phyloP scores from a whole-genome alignment of 2,888 invertebrate genomes.

The Sympetrum striolatum region DNA sequence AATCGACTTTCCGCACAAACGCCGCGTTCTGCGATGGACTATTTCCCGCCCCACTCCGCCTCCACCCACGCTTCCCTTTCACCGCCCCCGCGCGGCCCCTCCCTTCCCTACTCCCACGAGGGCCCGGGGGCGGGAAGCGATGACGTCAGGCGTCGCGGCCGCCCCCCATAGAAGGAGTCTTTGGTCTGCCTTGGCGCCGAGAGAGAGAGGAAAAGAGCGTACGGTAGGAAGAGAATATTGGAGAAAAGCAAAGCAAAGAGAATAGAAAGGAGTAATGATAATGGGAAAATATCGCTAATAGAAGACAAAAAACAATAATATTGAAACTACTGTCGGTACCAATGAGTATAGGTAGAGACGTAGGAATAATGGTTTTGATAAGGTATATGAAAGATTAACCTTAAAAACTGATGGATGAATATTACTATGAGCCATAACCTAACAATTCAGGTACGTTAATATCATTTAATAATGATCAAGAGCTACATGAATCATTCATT shows the following conservation, averaged over 20 bases:
- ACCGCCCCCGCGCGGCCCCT: conserved; percentile 1
- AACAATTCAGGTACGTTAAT: no score
- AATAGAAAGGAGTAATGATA: neutral
- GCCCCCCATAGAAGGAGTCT: conserved; percentile 31
- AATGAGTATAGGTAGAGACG: no score
- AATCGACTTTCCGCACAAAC: neutral
- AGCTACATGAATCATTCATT: no score
- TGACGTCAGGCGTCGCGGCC: conserved; percentile 29
- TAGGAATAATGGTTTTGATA: no score
- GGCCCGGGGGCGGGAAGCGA: conserved; percentile 11
- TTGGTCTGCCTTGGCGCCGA: neutral
- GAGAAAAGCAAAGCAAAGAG: neutral
- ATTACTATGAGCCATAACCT: no score
- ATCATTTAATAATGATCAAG: no score
- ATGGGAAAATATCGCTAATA: neutral
- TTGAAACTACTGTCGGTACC: neutral
- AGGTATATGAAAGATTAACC: no score
- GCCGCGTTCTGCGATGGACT: neutral
- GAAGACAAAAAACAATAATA: neutral
- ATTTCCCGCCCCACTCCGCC: neutral
- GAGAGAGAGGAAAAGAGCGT: neutral
- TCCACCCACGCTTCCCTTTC: conserved; percentile 29
- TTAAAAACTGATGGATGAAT: no score
- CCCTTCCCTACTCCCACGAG: conserved; percentile 17
- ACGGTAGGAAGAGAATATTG: neutral